Base-by-base conservation (phyloP, 2,113 vertebrate species). In the Psophia crepitans region DNA sequence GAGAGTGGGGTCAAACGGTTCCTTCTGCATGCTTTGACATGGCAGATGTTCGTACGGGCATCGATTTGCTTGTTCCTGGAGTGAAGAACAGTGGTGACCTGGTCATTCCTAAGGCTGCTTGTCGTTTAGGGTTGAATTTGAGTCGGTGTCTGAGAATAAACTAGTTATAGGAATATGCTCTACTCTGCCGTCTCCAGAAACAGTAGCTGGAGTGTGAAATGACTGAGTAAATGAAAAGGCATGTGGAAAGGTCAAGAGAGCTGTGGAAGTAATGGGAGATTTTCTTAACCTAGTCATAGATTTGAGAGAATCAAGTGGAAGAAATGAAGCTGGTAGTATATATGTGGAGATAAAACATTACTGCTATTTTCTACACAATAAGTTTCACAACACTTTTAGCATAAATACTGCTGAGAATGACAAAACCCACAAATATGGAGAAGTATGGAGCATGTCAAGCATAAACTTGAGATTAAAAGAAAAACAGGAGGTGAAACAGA, bases 131-230 rank as follows among this genome's bases (percentile, higher is more conserved):
- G 23, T 23, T 82, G 44, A 60, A 77, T 82, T 57, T 91, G 60
- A 87, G 90, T 71, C 22, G 9, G 12, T 79, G 46, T 91, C 46
- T 44, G 80, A 70, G 57, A 78, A 66, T 68, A 94, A 95, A 85
- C 23, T 76, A 53, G 49, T 73, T 82, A 73, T 41, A 66, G 4
- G 41, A 83, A 61, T 93, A 43, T 32, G 16, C 46, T 91, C 2
- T 70, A 44, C 66, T 90, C 60, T 1, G 5, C 48, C 73, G 91
- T 86, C 75, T 89, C 44, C 60, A 73, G 53, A 93, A 94, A 84
- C 35, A 94, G 56, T 81, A 96, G 60, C 91, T 96, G 19, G 1
- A 84, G 89, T 96, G 94, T 96, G 91, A 95, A 97, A 97, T 93
- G 85, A 85, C 82, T 92, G 91, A 86, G 58, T 78, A 96, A 96